phyloP scores from a whole-genome alignment of 2,888 invertebrate species.

The Omphaloscelis lunosa region DNA sequence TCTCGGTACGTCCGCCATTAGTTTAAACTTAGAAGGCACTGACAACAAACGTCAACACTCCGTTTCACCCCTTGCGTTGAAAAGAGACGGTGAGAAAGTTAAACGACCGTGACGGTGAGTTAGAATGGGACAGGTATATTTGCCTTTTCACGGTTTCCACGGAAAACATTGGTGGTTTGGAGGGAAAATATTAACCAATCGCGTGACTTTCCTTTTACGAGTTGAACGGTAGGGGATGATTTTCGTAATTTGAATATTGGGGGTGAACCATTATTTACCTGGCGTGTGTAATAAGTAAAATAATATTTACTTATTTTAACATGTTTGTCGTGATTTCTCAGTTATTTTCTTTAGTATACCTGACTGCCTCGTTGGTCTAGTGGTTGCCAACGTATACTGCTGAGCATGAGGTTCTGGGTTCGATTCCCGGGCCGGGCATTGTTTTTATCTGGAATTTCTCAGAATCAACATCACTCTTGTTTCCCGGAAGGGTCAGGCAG shows the following conservation, averaged over 20 bases:
- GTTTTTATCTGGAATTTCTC: not conserved
- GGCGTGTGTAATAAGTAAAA: slow-evolving; percentile 40
- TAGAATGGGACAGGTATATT: slow-evolving; percentile 78
- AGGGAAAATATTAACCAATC: slow-evolving; percentile 79
- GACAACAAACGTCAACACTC: slow-evolving; percentile 75
- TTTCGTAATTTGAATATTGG: slow-evolving; percentile 72
- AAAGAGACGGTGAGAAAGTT: slow-evolving; percentile 73
- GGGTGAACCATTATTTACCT: slow-evolving; percentile 62
- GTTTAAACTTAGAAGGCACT: slow-evolving; percentile 86
- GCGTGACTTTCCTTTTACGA: slow-evolving; percentile 54
- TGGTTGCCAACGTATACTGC: not conserved
- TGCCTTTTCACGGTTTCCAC: slow-evolving; percentile 79
- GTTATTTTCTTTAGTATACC: not conserved
- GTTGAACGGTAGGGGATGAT: slow-evolving; percentile 66
- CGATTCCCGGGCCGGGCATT: not conserved
- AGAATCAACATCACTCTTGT: not conserved
- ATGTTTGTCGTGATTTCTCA: slow-evolving; percentile 20
- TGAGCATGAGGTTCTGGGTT: not conserved
- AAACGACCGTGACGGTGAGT: slow-evolving; percentile 50
- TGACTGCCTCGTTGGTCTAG: not conserved
- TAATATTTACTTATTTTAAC: slow-evolving; percentile 37
- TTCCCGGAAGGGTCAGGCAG: not conserved
- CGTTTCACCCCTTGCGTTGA: slow-evolving; percentile 81
- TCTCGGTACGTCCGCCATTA: slow-evolving; percentile 83
- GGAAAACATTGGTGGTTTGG: slow-evolving; percentile 80